Conservation (phyloP, 1,140 invertebrate genomes). For the Leptinotarsa texana region DNA sequence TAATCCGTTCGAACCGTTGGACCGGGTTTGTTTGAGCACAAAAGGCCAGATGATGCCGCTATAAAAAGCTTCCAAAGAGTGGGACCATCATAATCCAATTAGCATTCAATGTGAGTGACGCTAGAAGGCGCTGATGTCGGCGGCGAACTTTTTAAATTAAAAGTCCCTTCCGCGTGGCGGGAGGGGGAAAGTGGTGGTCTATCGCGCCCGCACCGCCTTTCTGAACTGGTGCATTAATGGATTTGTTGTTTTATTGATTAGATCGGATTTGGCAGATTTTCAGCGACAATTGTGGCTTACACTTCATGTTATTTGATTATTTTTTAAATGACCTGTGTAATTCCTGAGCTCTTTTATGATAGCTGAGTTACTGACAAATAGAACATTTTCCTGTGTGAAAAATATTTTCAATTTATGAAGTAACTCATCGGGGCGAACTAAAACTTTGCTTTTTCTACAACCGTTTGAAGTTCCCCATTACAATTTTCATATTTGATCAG, state of each 20-base stretch:
- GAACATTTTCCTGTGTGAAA: no score
- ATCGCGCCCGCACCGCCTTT: not conserved
- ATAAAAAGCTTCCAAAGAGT: slow-evolving; percentile 46
- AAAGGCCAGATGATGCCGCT: slow-evolving; percentile 46
- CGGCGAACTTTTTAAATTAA: slow-evolving; percentile 51
- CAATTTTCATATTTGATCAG: no score
- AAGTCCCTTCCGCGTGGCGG: slow-evolving; percentile 39
- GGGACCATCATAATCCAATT: slow-evolving; percentile 52
- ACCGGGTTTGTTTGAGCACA: slow-evolving; percentile 40
- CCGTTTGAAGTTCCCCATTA: no score
- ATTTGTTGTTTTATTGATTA: slow-evolving; percentile 43
- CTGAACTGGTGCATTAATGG: slow-evolving; percentile 40
- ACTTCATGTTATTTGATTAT: not conserved
- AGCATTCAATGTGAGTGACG: slow-evolving; percentile 49
- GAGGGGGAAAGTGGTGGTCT: not conserved
- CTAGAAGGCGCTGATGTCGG: slow-evolving; percentile 34
- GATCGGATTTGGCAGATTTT: slow-evolving; percentile 13
- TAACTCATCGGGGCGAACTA: no score
- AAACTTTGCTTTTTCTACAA: no score
- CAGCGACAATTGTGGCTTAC: not conserved
- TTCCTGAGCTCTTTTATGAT: no score
- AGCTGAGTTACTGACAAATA: no score
- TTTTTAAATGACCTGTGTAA: no score
- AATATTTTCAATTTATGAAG: no score
- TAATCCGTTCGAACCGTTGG: slow-evolving; percentile 41